These are phyloP conservation scores for Popillia japonica DNA, from an alignment of 1,140 invertebrate species.

Conservation along the genomic window DNA sequence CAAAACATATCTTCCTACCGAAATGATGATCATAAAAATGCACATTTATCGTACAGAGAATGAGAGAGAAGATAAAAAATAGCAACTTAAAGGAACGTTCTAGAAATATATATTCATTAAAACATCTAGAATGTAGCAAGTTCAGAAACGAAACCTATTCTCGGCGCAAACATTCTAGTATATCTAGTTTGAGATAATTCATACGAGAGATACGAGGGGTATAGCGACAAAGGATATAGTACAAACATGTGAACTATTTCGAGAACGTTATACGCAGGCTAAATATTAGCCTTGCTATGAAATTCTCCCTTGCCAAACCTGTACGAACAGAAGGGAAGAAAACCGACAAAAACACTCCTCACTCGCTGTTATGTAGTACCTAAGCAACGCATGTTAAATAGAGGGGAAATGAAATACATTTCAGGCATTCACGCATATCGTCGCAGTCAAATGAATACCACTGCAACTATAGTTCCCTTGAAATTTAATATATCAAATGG, in stretches of 20 bases:
- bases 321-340: conserved; percentile 5
- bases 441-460: no score
- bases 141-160: neutral
- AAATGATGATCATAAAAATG: no score
- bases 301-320: conserved; percentile 1
- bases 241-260: neutral
- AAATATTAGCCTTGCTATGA: neutral
- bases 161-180: neutral
- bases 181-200: conserved; percentile 1
- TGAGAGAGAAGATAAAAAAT: no score
- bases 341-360: neutral
- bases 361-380: neutral
- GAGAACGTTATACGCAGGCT: conserved; percentile 1
- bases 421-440: neutral
- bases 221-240: neutral
- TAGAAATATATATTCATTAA: no score
- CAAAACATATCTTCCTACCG: no score
- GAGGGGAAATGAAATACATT: neutral
- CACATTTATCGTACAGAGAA: no score
- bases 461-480: no score
- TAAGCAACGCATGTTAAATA: neutral
- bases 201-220: no score
- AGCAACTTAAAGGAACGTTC: no score
- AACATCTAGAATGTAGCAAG: neutral
- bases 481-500: no score